phyloP scores from a whole-genome alignment of 2,888 invertebrate genomes.

The Cepaea hortensis region DNA sequence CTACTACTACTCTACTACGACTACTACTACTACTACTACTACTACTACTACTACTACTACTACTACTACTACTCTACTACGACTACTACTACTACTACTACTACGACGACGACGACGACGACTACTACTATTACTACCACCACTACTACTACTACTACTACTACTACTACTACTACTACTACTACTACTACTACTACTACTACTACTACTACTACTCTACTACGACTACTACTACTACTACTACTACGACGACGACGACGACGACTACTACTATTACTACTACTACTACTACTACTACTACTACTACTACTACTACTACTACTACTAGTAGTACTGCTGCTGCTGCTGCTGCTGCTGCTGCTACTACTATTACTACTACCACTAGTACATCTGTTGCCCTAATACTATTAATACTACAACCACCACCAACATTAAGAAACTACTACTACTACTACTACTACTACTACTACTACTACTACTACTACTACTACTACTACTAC shows the following conservation, averaged over 20 bases:
- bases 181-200: too few species aligned
- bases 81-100: constrained; percentile 53
- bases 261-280: constrained; percentile 50
- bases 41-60: constrained; percentile 45
- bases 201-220: background rate
- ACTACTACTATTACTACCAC: constrained; percentile 41
- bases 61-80: constrained; percentile 53
- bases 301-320: constrained; percentile 53
- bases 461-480: constrained; percentile 55
- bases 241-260: constrained; percentile 51
- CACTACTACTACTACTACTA: constrained; percentile 51
- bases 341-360: too few species aligned
- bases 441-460: constrained; percentile 53
- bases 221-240: constrained; percentile 53
- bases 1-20: constrained; percentile 50
- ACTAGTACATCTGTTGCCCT: too few species aligned
- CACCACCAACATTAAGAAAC: background rate
- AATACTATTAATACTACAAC: too few species aligned
- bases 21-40: constrained; percentile 50
- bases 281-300: constrained; percentile 52
- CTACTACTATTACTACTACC: constrained; percentile 51
- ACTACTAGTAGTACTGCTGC: too few species aligned
- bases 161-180: background rate
- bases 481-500: constrained; percentile 53
- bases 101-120: background rate